Evolutionary conservation across 1,140 invertebrate genomes (phyloP), one percentile per base, ranked within the genome.

Genomic region (Vollenhovia emeryi): DNA sequence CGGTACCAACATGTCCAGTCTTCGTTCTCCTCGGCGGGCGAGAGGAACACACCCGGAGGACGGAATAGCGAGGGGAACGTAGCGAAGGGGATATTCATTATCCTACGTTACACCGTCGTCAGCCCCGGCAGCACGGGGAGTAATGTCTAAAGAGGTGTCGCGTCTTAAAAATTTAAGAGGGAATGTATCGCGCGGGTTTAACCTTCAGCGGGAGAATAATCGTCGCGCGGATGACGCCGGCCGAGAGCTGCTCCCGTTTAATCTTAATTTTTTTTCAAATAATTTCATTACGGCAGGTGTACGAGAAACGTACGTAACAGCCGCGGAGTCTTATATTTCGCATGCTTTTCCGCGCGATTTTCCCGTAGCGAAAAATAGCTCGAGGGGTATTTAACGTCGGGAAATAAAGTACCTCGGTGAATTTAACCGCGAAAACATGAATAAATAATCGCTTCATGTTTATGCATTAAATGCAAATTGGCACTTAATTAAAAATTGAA

Each of bases 201-300:
- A 71, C 78, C 27, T 82, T 82, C 33, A 80, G 50, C 78, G 24
- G 40, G 36, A 82, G 66, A 82, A 71, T 82, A 82, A 82, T 73
- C 40, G 78, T 45, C 40, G 24, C 36, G 2, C 21, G 18, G 62
- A 57, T 40, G 33, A 43, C 33, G n/a, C n/a, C n/a, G n/a, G n/a
- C 15, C 76, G 6, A 24, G 57, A 60, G 7, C 60, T 5, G 30
- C 33, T 30, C 24, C 27, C 66, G 66, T 40, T 80, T 82, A 68
- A 79, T 79, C 76, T 79, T 55, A 73, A 82, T 73, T 57, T 82
- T 52, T n/a, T 80, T 71, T 45, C 66, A 73, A 82, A 52, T 73
- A 66, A 82, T 82, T 73, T 82, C 52, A 82, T 82, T 82, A 73
- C 9, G 11, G 45, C 11, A 21, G 48, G 3, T 50, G 9, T 43